A percentile compares a stretch with the other conserved stretches of the same genome.
phyloP scores from a whole-genome alignment of 1,140 invertebrate species.

The Argopecten irradians region DNA sequence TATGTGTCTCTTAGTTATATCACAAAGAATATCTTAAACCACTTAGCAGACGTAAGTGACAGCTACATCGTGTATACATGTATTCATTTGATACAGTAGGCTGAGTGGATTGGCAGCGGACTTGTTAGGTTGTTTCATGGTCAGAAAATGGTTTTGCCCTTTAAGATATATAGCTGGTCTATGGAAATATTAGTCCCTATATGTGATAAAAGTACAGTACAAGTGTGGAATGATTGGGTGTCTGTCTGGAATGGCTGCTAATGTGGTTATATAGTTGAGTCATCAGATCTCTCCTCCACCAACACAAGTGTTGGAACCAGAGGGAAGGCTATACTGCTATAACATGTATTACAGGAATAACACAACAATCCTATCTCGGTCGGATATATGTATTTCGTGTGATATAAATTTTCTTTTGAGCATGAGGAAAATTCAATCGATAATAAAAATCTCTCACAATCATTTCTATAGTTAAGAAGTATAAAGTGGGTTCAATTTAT shows the following conservation, averaged over 20 bases:
- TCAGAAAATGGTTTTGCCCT: conserved; percentile 15
- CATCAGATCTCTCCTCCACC: not conserved
- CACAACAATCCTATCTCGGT: too few relatives aligned
- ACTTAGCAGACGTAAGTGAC: not conserved
- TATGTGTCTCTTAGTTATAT: not conserved
- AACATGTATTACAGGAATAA: not conserved
- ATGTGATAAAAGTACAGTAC: not conserved
- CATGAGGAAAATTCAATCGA: too few relatives aligned
- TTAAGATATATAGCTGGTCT: not conserved
- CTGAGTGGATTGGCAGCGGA: not conserved
- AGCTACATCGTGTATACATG: not conserved
- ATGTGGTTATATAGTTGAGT: not conserved
- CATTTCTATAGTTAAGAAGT: too few relatives aligned
- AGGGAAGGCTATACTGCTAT: not conserved
- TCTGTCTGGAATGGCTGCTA: not conserved
- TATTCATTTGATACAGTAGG: not conserved
- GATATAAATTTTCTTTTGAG: too few relatives aligned
- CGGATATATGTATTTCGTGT: too few relatives aligned
- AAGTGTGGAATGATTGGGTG: not conserved
- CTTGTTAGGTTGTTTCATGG: not conserved
- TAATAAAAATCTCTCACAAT: too few relatives aligned
- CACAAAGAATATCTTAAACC: not conserved
- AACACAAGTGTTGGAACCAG: not conserved
- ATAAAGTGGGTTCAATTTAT: too few relatives aligned
- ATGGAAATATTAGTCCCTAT: not conserved